Evolutionary conservation across 2,888 invertebrate species (phyloP).

Genomic region (Trissolcus brochymenae): DNA sequence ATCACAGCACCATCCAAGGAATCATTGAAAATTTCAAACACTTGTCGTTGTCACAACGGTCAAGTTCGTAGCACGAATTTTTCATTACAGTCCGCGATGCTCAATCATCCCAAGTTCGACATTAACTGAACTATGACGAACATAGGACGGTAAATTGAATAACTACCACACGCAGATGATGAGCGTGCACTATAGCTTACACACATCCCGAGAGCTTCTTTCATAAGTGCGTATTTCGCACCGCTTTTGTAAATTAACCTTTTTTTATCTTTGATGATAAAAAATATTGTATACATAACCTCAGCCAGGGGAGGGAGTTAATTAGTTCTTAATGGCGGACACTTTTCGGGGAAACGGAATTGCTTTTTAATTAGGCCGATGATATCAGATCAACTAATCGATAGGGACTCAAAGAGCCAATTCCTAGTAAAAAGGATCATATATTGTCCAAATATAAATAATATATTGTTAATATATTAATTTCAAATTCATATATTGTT

Average conservation of each 20-base stretch:
- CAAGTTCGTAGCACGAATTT: neutral
- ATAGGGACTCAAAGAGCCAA: neutral
- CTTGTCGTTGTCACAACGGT: neutral
- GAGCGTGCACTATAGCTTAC: slow-evolving; percentile 56
- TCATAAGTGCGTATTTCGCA: slow-evolving; percentile 57
- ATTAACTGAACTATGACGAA: slow-evolving; percentile 74
- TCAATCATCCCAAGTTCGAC: slow-evolving; percentile 71
- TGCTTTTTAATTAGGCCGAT: too few species aligned
- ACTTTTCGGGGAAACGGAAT: too few species aligned
- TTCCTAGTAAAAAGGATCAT: too few species aligned
- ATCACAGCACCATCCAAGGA: neutral
- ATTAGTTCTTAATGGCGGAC: neutral
- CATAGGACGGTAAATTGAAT: slow-evolving; percentile 74
- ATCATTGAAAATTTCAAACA: neutral
- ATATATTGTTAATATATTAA: too few species aligned
- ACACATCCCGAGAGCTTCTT: slow-evolving; percentile 52
- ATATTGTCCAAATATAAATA: too few species aligned
- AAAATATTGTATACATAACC: neutral
- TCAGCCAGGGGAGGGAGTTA: neutral
- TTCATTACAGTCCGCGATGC: slow-evolving; percentile 56
- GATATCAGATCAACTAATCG: neutral
- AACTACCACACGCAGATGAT: slow-evolving; percentile 68
- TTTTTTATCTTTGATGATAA: slow-evolving; percentile 24
- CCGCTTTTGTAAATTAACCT: slow-evolving; percentile 30
- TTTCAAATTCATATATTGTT: too few species aligned